phyloP scores from a whole-genome alignment of 1,140 invertebrate species.

The Oedothorax gibbosus region DNA sequence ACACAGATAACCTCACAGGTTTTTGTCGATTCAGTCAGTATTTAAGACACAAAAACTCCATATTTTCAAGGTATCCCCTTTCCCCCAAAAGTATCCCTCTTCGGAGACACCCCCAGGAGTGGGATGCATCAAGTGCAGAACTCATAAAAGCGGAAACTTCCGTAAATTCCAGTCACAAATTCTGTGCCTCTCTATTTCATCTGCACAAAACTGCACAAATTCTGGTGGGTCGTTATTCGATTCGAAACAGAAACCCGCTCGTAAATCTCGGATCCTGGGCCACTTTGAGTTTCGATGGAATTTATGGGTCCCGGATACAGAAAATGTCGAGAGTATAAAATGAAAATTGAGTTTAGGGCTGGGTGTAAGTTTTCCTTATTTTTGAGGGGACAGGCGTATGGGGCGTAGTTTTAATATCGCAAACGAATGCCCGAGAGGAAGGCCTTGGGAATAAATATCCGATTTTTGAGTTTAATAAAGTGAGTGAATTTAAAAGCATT shows the following conservation, averaged over 20 bases:
- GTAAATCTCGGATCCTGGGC: slow-evolving; percentile 50
- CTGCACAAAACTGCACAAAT: slow-evolving; percentile 21
- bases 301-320: slow-evolving; percentile 48
- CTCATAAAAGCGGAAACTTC: slow-evolving; percentile 46
- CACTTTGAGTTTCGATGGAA: slow-evolving; percentile 49
- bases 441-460: too few relatives aligned
- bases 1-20: too few relatives aligned
- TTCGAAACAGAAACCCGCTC: slow-evolving; percentile 36
- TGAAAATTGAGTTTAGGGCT: slow-evolving; percentile 40
- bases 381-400: too few relatives aligned
- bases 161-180: slow-evolving; percentile 46
- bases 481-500: too few relatives aligned
- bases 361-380: too few relatives aligned
- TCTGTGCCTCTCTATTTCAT: not conserved
- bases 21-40: not conserved
- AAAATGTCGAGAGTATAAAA: slow-evolving; percentile 18
- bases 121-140: slow-evolving; percentile 21
- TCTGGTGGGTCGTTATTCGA: slow-evolving; percentile 46
- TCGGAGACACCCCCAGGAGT: not conserved
- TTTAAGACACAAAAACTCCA: not conserved
- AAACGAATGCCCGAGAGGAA: too few relatives aligned
- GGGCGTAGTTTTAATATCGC: too few relatives aligned
- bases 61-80: not conserved
- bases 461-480: too few relatives aligned
- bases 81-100: slow-evolving; percentile 24